A percentile compares a stretch with the other conserved stretches of the same genome.
Evolutionary conservation across 1,140 invertebrate species (phyloP).

Genomic region (Halesus radiatus): DNA sequence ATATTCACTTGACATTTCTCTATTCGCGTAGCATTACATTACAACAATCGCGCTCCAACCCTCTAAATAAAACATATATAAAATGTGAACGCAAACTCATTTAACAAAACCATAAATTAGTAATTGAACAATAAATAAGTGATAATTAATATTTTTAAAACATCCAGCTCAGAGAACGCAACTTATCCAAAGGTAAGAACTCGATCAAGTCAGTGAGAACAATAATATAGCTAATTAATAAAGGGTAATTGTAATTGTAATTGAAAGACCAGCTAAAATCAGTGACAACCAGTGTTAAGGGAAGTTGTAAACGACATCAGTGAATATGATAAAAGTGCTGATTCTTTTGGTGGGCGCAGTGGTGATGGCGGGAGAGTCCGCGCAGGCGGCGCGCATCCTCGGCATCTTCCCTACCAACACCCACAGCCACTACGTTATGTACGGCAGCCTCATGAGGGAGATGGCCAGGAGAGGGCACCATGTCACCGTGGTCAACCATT

Average conservation of each 20-base stretch:
- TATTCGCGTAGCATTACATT: too few relatives aligned
- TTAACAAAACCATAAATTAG: too few relatives aligned
- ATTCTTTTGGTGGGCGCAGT: conserved; percentile 36
- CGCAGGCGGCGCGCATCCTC: conserved; percentile 64
- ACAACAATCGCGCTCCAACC: too few relatives aligned
- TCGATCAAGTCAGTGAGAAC: too few relatives aligned
- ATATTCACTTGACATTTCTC: too few relatives aligned
- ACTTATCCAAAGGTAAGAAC: background rate
- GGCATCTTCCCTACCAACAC: conserved; percentile 68
- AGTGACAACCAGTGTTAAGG: background rate
- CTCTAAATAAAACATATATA: too few relatives aligned
- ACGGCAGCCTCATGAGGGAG: conserved; percentile 72
- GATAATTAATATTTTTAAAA: background rate
- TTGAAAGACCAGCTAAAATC: background rate
- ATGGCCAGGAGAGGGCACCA: conserved; percentile 75
- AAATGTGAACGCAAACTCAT: too few relatives aligned
- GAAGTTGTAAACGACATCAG: background rate
- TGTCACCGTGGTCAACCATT: conserved; percentile 79
- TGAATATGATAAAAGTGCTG: background rate
- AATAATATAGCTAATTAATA: too few relatives aligned
- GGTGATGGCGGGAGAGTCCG: conserved; percentile 58
- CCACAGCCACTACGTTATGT: conserved; percentile 69
- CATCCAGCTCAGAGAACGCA: background rate
- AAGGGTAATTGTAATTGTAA: too few relatives aligned
- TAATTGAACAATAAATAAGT: background rate